These are phyloP conservation scores for Girardinus metallicus DNA, from an alignment of 2,797 vertebrate species.

Conservation along the genomic window DNA sequence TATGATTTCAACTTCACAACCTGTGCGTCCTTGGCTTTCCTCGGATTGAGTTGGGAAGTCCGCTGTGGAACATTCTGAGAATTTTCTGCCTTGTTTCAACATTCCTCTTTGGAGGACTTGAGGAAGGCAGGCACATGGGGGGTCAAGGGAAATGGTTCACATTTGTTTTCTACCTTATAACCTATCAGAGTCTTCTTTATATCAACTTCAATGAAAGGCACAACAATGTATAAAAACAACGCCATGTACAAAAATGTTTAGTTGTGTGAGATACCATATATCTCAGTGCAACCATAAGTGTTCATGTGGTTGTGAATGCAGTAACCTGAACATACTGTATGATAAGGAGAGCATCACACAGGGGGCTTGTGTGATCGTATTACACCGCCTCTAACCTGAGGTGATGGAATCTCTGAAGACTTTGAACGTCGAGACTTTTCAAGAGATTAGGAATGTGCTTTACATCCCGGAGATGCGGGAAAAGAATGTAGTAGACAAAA, in stretches of 20 bases:
- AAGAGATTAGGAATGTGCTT: slow-evolving; percentile 71
- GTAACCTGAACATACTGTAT: slow-evolving; percentile 69
- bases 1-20: slow-evolving; percentile 80
- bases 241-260: slow-evolving; percentile 85
- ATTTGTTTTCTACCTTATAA: slow-evolving; percentile 81
- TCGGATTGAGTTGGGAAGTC: slow-evolving; percentile 56
- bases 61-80: slow-evolving; percentile 48
- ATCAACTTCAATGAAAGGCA: slow-evolving; percentile 86
- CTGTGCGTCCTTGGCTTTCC: slow-evolving; percentile 58
- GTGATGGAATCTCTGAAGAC: slow-evolving; percentile 67
- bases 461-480: slow-evolving; percentile 70
- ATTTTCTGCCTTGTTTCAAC: slow-evolving; percentile 66
- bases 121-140: slow-evolving; percentile 51
- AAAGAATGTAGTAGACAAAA: slow-evolving; percentile 74
- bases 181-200: slow-evolving; percentile 82
- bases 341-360: slow-evolving; percentile 38
- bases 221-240: slow-evolving; percentile 77
- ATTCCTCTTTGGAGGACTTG: slow-evolving; percentile 59
- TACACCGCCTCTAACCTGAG: slow-evolving; percentile 62
- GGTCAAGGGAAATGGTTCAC: slow-evolving; percentile 53
- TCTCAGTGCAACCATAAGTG: slow-evolving; percentile 76
- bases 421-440: slow-evolving; percentile 48
- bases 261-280: slow-evolving; percentile 87
- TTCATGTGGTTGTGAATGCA: slow-evolving; percentile 70
- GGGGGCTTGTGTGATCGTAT: slow-evolving; percentile 31